phyloP scores from a whole-genome alignment of 92 coral and sea anemone genomes.

The Epizoanthus ramosus region DNA sequence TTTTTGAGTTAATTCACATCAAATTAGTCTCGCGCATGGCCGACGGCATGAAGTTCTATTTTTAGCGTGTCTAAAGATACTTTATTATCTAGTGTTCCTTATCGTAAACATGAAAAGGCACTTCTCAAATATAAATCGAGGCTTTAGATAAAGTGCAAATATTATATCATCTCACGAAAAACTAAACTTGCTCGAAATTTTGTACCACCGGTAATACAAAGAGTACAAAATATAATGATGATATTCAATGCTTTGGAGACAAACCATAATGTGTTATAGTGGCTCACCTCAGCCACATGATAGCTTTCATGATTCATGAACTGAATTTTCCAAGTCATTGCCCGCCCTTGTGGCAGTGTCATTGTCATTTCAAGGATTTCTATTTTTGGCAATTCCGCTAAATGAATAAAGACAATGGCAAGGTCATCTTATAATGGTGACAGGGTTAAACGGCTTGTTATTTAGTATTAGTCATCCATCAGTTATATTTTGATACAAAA shows the following conservation, averaged over 20 bases:
- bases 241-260: not conserved
- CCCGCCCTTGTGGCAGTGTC: not conserved
- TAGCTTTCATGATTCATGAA: not conserved
- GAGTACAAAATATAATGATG: not conserved
- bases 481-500: constrained; percentile 30
- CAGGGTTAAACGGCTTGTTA: constrained; percentile 30
- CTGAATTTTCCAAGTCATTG: constrained; percentile 20
- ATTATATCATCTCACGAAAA: not conserved
- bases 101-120: too few species aligned
- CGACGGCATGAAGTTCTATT: too few species aligned
- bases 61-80: too few species aligned
- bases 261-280: not conserved
- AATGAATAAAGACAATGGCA: constrained; percentile 14
- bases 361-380: not conserved
- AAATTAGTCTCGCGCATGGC: too few species aligned
- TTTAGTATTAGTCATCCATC: constrained; percentile 8
- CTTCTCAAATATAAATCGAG: too few species aligned
- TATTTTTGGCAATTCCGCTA: constrained; percentile 34
- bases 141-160: not conserved
- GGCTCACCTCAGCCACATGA: not conserved
- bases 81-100: too few species aligned
- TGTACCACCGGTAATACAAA: too few species aligned
- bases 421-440: constrained; percentile 17
- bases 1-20: too few species aligned
- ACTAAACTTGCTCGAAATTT: not conserved